Base-by-base conservation (phyloP, 2,113 vertebrate species). In the Pedetes capensis region DNA sequence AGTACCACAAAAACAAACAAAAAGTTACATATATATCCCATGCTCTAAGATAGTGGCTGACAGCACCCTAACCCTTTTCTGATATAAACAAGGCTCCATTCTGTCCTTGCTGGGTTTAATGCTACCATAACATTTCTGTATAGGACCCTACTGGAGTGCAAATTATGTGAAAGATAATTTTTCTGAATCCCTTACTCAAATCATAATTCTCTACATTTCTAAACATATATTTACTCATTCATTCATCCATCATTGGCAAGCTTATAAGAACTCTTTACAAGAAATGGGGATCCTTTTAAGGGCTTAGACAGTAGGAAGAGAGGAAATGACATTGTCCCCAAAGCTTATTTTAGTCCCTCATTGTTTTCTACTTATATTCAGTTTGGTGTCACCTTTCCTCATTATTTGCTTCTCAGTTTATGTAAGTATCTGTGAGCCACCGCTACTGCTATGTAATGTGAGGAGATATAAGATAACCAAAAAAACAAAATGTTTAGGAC, bases 41-140 rank as follows among this genome's bases (percentile, higher is more conserved):
- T 86, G 75, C 79, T 51, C 23, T 66, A 89, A 57, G 42, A 80
- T 8, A 81, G 74, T 23, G n/a, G 53, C 17, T 59, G 23, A 71
- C 47, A 20, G 8, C 87, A 68, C 34, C 29, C 51, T 53, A 80
- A 8, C 22, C 29, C 42, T n/a, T 89, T 39, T 37, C 25, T 34
- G 20, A 75, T 55, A 34, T 39, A 93, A 89, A 87, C 22, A 86
- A 71, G 29, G 37, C 13, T 57, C 59, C 17, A 14, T 49, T 75
- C 72, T 78, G 74, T 81, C 91, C 91, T 78, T 55, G 69, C 29
- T 86, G 9, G 55, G 47, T 89, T 89, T 74, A 80, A 88, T 42
- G 37, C 59, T 51, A 80, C 39, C 34, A 82, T 27, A 37, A 25
- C 9, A 3, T 75, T 82, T 63, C 76, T 14, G 8, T 22, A 61